Conservation (phyloP, 1,140 invertebrate species). For the Nixonia krombeini region DNA sequence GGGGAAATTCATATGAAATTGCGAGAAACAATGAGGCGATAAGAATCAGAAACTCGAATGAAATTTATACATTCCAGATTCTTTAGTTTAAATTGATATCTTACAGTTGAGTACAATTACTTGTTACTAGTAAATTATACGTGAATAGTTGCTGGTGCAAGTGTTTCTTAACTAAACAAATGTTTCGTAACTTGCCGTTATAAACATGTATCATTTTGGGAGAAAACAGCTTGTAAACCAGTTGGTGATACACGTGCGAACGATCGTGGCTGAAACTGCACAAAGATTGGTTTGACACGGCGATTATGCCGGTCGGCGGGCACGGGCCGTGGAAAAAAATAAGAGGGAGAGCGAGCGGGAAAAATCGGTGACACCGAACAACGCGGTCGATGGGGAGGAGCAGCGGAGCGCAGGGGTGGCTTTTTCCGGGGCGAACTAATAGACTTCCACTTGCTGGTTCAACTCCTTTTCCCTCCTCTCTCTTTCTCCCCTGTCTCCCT, state of each 20-base stretch:
- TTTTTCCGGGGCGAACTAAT: slow-evolving; percentile 67
- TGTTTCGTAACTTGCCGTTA: too few species aligned
- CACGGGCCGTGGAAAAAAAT: slow-evolving; percentile 58
- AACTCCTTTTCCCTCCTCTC: slow-evolving; percentile 45
- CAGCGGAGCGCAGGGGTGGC: slow-evolving; percentile 49
- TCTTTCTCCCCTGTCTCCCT: slow-evolving; percentile 23
- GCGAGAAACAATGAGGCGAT: too few species aligned
- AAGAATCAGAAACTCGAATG: too few species aligned
- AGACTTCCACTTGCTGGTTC: slow-evolving; percentile 58
- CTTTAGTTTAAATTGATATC: too few species aligned
- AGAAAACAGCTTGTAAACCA: too few species aligned
- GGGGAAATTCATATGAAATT: too few species aligned
- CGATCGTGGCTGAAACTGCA: slow-evolving; percentile 25
- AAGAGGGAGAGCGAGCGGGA: slow-evolving; percentile 40
- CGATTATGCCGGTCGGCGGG: slow-evolving; percentile 62
- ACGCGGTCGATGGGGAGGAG: slow-evolving; percentile 43
- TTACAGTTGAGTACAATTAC: too few species aligned
- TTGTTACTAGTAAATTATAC: too few species aligned
- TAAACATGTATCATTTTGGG: too few species aligned
- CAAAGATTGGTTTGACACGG: slow-evolving; percentile 38
- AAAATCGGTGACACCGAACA: slow-evolving; percentile 64
- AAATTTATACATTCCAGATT: too few species aligned
- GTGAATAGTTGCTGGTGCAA: too few species aligned
- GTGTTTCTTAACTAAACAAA: too few species aligned
- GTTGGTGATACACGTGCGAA: slow-evolving; percentile 9